Evolutionary conservation across 2,113 vertebrate species (phyloP), one percentile per base, ranked within the genome.

Genomic region (Nycticorax nycticorax): DNA sequence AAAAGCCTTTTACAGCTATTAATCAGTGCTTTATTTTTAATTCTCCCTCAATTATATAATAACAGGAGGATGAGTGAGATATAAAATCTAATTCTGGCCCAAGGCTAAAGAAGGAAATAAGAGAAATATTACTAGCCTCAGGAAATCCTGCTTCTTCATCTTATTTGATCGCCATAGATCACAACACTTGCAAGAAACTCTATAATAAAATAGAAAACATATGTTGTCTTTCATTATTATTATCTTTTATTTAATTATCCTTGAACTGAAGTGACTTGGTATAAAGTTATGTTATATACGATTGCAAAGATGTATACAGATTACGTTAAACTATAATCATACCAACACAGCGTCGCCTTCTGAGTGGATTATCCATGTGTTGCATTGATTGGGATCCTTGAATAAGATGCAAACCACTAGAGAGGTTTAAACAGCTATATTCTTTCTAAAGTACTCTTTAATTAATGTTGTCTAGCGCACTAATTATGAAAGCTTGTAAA

Each of bases 401-500:
- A 86, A 47, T 68, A 87, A 92, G 84, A 95, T 45, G 73, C 86
- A 93, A 92, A 85, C 91, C 86, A 78, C 92, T 87, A 60, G 89
- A 95, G 93, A 91, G 79, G 33, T 82, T 95, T 92, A 89, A 93
- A 92, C 53, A 94, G 84, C 92, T 92, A 88, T 89, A 95, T 94
- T 95, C 85, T 92, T 94, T 50, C 88, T 95, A 95, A 97, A 97
- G 92, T 56, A 60, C 92, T 79, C 83, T 91, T 97, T 95, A 97
- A 97, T 96, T 97, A 94, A 95, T 95, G 95, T 95, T 96, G 92
- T 97, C 92, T 96, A 45, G 62, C 92, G 92, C 77, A 56, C 79
- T 96, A 96, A 96, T 97, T 97, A 97, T 95, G 91, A 92, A 92
- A 95, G 91, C 95, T 92, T 82, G 74, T 88, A 92, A 93, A 94